These are phyloP conservation scores for Pampusana beccarii DNA, from an alignment of 2,113 vertebrate species.

Conservation along the genomic window DNA sequence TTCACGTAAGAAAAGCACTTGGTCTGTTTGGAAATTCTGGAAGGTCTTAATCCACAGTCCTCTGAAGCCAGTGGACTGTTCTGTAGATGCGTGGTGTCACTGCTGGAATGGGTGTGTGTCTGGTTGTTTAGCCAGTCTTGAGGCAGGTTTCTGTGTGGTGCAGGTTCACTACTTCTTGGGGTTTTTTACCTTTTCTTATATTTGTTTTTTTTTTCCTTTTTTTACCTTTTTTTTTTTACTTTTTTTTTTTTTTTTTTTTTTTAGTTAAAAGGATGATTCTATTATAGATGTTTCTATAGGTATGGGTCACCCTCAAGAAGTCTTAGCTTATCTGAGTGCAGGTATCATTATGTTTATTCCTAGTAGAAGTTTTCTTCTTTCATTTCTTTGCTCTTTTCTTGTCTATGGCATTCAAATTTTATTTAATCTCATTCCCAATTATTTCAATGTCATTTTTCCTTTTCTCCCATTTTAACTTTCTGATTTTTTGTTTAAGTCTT, in stretches of 20 bases:
- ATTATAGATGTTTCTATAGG: background rate
- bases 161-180: background rate
- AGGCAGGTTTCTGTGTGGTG: background rate
- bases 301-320: background rate
- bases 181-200: too few relatives aligned
- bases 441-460: background rate
- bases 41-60: background rate
- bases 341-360: background rate
- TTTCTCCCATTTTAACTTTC: background rate
- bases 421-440: background rate
- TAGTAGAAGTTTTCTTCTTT: background rate
- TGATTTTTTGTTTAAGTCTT: background rate
- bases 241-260: background rate
- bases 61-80: background rate
- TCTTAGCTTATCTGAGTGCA: background rate
- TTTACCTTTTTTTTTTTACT: background rate
- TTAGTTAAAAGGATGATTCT: background rate
- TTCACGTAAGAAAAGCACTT: background rate
- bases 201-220: background rate
- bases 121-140: background rate
- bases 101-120: background rate
- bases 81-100: rapidly evolving
- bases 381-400: background rate
- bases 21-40: background rate
- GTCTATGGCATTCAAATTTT: background rate